Evolutionary conservation across 2,888 invertebrate species (phyloP).

Genomic region (Volucella inanis): DNA sequence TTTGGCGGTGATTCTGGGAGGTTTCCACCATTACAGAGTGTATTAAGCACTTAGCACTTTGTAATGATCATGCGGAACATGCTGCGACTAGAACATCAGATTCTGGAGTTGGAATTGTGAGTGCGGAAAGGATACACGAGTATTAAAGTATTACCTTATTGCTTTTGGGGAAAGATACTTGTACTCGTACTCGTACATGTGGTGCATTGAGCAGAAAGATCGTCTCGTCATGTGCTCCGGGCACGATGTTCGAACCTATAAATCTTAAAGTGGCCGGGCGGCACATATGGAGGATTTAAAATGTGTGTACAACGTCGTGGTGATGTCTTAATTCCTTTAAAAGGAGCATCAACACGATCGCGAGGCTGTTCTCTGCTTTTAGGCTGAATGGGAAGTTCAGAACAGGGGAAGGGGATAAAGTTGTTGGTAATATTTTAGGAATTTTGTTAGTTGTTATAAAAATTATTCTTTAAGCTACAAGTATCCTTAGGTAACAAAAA

Average conservation of each 20-base stretch:
- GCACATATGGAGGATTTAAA: slow-evolving; percentile 71
- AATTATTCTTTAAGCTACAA: too few relatives aligned
- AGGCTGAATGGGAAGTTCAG: background rate
- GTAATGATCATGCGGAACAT: slow-evolving; percentile 71
- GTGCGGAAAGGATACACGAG: slow-evolving; percentile 68
- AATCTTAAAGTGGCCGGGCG: slow-evolving; percentile 64
- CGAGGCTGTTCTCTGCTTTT: background rate
- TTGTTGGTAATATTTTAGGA: background rate
- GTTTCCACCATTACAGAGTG: slow-evolving; percentile 59
- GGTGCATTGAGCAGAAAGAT: slow-evolving; percentile 42
- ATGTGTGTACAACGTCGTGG: slow-evolving; percentile 65
- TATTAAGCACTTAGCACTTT: slow-evolving; percentile 71
- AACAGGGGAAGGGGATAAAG: too few relatives aligned
- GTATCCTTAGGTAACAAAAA: too few relatives aligned
- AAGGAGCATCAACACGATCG: slow-evolving; percentile 57
- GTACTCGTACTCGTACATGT: slow-evolving; percentile 20
- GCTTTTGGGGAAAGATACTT: slow-evolving; percentile 20
- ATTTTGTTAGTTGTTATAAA: background rate
- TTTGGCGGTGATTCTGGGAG: slow-evolving; percentile 72
- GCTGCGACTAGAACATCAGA: slow-evolving; percentile 9
- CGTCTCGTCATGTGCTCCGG: slow-evolving; percentile 32
- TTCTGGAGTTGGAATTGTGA: slow-evolving; percentile 30
- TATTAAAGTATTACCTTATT: slow-evolving; percentile 65
- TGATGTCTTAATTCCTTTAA: slow-evolving; percentile 70
- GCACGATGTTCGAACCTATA: slow-evolving; percentile 60